These are phyloP conservation scores for Drosophila ercepeae DNA, from an alignment of 1,140 invertebrate species.

Conservation along the genomic window DNA sequence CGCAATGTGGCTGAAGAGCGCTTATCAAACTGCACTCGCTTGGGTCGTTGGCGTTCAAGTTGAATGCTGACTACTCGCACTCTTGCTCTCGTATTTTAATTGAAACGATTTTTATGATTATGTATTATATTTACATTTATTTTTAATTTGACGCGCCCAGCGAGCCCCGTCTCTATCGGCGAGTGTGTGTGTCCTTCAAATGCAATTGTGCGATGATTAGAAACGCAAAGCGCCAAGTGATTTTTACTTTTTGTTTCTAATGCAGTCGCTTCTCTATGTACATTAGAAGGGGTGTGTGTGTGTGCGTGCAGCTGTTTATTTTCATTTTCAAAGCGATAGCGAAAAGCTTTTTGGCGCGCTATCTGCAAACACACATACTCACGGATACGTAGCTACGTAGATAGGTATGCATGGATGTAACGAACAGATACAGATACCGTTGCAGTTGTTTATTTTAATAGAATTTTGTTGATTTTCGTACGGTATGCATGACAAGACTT, in stretches of 20 bases:
- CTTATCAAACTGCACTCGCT: constrained; percentile 68
- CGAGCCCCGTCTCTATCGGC: neutral
- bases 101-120: constrained; percentile 17
- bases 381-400: neutral
- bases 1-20: constrained; percentile 67
- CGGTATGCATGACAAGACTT: constrained; percentile 43
- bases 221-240: constrained; percentile 62
- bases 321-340: constrained; percentile 74
- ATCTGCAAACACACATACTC: constrained; percentile 30
- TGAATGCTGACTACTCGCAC: constrained; percentile 63
- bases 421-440: constrained; percentile 1
- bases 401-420: neutral
- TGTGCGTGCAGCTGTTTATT: constrained; percentile 71
- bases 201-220: constrained; percentile 83
- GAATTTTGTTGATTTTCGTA: constrained; percentile 34
- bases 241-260: constrained; percentile 81
- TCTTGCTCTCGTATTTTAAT: constrained; percentile 7
- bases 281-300: too few relatives aligned
- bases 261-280: constrained; percentile 1
- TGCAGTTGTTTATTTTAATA: constrained; percentile 45
- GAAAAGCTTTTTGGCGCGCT: constrained; percentile 72
- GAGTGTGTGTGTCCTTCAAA: constrained; percentile 75
- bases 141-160: constrained; percentile 65
- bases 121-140: constrained; percentile 58
- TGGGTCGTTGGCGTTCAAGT: constrained; percentile 75